A percentile compares a stretch with the other conserved stretches of the same genome.
Evolutionary conservation across 2,797 vertebrate species (phyloP).

Genomic region (Loriculus beryllinus): DNA sequence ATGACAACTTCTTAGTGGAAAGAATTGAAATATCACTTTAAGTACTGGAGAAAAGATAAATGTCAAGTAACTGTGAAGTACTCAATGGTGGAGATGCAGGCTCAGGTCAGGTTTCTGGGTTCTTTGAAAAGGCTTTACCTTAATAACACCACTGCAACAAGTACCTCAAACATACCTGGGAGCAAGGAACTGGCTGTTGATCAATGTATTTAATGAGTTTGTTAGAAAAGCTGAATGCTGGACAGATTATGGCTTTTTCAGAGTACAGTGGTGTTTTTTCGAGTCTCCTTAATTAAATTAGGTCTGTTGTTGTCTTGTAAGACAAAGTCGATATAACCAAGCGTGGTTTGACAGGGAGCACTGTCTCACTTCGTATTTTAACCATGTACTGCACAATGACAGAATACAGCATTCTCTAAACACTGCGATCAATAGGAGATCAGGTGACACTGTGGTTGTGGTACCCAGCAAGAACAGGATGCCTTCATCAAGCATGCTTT

Average conservation of each 20-base stretch:
- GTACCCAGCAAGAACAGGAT: background rate
- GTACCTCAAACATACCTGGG: background rate
- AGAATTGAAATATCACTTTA: background rate
- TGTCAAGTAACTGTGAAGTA: background rate
- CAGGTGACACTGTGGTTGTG: background rate
- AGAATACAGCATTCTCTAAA: background rate
- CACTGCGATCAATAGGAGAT: accelerated
- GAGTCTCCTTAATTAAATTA: background rate
- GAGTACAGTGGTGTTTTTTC: background rate
- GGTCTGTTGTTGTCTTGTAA: background rate
- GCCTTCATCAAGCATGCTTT: background rate
- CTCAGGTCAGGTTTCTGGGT: background rate
- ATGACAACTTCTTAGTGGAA: background rate
- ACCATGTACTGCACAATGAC: background rate
- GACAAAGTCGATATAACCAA: background rate
- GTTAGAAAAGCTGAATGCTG: background rate
- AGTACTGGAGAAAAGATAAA: background rate
- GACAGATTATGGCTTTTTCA: too few relatives aligned
- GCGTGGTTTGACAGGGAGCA: background rate
- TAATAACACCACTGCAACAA: accelerated
- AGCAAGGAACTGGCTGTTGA: background rate
- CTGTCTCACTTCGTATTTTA: background rate
- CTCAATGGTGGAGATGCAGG: background rate
- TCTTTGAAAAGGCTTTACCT: accelerated
- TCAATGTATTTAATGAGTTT: background rate